Evolutionary conservation across 2,113 vertebrate species (phyloP).

Genomic region (Chionomys nivalis): DNA sequence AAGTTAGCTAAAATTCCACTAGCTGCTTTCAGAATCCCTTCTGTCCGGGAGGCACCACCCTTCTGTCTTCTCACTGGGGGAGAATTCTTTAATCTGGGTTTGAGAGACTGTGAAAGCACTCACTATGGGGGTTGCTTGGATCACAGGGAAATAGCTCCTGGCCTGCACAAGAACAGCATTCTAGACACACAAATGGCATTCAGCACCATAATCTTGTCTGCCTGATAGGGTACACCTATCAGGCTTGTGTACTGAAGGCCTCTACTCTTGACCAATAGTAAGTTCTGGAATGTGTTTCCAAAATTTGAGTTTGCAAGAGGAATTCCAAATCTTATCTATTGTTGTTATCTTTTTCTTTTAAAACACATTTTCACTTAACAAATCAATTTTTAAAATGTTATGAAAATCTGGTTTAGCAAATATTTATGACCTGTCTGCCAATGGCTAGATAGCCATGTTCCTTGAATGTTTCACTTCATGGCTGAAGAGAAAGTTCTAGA

Average conservation of each 20-base stretch:
- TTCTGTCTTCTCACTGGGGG: background rate
- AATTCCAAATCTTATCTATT: conserved; percentile 26
- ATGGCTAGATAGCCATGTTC: background rate
- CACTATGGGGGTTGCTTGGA: background rate
- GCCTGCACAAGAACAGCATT: background rate
- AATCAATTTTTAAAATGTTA: background rate
- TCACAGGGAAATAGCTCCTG: background rate
- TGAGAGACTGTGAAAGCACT: background rate
- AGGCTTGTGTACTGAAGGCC: background rate
- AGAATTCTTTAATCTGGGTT: background rate
- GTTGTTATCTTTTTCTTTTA: background rate
- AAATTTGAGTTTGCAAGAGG: conserved; percentile 38
- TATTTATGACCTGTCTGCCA: background rate
- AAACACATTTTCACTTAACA: conserved; percentile 33
- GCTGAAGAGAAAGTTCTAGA: background rate
- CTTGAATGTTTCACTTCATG: conserved; percentile 13
- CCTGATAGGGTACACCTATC: background rate
- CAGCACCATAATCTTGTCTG: background rate
- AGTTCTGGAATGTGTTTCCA: conserved; percentile 40
- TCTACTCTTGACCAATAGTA: background rate
- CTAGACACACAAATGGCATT: background rate
- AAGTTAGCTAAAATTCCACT: background rate
- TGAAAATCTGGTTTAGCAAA: background rate
- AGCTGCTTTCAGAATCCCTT: background rate
- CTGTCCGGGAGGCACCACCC: background rate